Evolutionary conservation across 2,113 vertebrate species (phyloP), one percentile per base, ranked within the genome.

Genomic region (Orcinus orca): DNA sequence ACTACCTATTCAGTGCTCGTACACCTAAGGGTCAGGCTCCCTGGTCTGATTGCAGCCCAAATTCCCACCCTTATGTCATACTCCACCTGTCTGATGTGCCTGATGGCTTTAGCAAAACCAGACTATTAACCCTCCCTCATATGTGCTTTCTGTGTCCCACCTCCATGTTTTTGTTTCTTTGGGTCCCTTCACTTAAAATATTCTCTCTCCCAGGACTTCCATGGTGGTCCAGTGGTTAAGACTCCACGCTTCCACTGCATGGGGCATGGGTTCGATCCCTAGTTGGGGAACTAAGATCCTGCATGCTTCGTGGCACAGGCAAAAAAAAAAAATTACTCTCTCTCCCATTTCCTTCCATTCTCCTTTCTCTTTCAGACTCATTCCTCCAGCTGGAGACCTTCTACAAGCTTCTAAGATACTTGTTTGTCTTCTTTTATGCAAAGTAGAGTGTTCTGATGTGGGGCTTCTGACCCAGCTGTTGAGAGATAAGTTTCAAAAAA

Each of bases 231-330:
- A 58, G 55, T 58, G 18, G 55, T 21, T 58, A 8, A 58, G 55
- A 58, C 20, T 58, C 6, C 0, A 0, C 0, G 2, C 20, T 58
- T 21, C 18, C 20, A 58, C 20, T 58, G 55, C 55, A 58, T 20
- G 55, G 55, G 20, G 55, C 55, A 21, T 2, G 20, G 6, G 20
- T 58, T 58, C 18, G 2, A 58, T 20, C 55, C 55, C 55, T 58
- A 6, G 55, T 58, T 58, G 55, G 55, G 55, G 55, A 58, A 58
- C 18, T 58, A 58, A 58, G 55, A 58, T 21, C 55, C 55, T 20
- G 18, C 55, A 8, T 55, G 55, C 50, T 53, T 53, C 50, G 50
- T 55, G 55, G 55, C 55, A 55, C 55, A 6, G 55, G 6, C 18
- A 58, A 58, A 58, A 20, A 58, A 55, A 20, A 21, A 58, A 50